Base-by-base conservation (phyloP, 2,888 invertebrate species). In the Andrena camellia region DNA sequence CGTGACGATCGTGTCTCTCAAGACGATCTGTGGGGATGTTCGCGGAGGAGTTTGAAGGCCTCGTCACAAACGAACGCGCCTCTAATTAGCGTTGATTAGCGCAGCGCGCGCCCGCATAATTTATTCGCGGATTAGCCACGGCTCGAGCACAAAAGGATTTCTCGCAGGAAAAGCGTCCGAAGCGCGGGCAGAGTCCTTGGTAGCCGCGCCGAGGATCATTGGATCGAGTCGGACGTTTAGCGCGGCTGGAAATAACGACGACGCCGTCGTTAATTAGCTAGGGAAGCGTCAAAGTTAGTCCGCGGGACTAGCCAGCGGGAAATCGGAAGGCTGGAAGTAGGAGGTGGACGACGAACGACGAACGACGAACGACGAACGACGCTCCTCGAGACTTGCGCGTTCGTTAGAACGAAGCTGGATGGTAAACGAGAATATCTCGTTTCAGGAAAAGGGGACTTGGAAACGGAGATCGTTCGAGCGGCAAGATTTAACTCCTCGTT, bases 251-350 rank as follows among this genome's bases (percentile, higher is more conserved):
- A 81, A 85, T 81, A 83, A 72, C 66, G 67, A 70, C 69, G 77
- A 69, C 71, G 76, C 48, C 17, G 67, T 82, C 17, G 67, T 82
- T 77, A 85, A 85, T 85, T 77, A 83, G 26, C 48, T 1, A 59
- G 66, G n/a, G 62, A 63, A 54, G 66, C 64, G 62, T 73, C 48
- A 62, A 59, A 42, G 42, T 31, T 31, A 17, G 29, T 31, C n/a
- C 35, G 17, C 10, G 69, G 29, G 8, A 2, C 20, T 35, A 5
- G 50, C n/a, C 13, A n/a, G 54, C 4, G 63, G 60, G 52, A 57
- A 79, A 84, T 68, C 54, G 60, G 66, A 69, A 66, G 57, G 68
- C 26, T 52, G 57, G 63, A 26, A 50, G 29, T n/a, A 63, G 60
- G 48, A 57, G 62, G 52, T 50, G 76, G 60, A 78, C 62, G 78